These are phyloP conservation scores for Eurystomus gularis DNA, from an alignment of 2,113 vertebrate species.

Conservation along the genomic window DNA sequence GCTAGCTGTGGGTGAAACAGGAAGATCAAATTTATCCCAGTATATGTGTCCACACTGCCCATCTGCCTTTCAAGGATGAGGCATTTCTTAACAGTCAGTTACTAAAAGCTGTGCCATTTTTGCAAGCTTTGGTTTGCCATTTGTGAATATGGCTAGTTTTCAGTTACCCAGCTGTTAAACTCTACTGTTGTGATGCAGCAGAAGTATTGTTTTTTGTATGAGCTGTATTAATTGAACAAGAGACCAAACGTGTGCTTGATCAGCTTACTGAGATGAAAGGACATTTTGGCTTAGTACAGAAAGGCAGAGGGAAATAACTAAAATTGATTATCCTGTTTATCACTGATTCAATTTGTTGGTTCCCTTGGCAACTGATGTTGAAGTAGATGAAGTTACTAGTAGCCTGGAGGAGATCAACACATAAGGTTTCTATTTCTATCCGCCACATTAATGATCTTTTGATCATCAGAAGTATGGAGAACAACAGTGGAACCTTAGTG, in stretches of 20 bases:
- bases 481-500: not conserved
- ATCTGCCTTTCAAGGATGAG: not conserved
- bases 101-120: not conserved
- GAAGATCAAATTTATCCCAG: not conserved
- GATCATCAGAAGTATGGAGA: not conserved
- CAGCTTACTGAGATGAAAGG: constrained; percentile 25
- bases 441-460: not conserved
- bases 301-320: constrained; percentile 41
- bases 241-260: not conserved
- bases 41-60: not conserved
- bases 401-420: not conserved
- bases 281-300: constrained; percentile 32
- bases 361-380: constrained; percentile 64
- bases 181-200: not conserved
- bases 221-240: not conserved
- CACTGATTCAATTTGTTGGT: constrained; percentile 49
- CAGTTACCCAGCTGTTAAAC: not conserved
- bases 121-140: not conserved
- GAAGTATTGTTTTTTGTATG: not conserved
- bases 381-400: constrained; percentile 21
- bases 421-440: not conserved
- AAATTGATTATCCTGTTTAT: constrained; percentile 64
- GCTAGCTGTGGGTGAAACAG: not conserved
- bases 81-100: not conserved
- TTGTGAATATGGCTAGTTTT: not conserved